Percentiles rank a stretch among this genome's conserved stretches.
Conservation (phyloP, 92 coral and sea anemone species). For the Actinostola sp. region DNA sequence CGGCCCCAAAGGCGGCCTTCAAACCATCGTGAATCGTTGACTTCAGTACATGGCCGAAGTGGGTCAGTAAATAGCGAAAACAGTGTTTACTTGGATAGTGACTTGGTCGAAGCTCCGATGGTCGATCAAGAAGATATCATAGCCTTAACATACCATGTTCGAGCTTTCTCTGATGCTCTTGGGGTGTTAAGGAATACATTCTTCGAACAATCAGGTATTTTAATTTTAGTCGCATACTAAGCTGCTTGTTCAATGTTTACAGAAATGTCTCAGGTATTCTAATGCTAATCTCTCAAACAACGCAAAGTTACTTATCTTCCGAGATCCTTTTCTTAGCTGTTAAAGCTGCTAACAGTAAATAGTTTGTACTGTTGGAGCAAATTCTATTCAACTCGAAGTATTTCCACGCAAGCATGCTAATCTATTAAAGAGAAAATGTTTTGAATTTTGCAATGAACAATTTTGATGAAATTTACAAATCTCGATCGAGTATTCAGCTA, state of each 20-base stretch:
- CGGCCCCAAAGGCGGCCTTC: constrained; percentile 26
- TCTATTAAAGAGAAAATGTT: too few species aligned
- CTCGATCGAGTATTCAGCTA: too few species aligned
- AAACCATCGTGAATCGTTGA: constrained; percentile 68
- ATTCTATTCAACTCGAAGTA: too few species aligned
- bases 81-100: constrained; percentile 77
- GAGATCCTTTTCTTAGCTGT: constrained; percentile 3
- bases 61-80: constrained; percentile 88
- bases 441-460: too few species aligned
- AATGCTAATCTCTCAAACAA: constrained; percentile 2
- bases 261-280: constrained; percentile 14
- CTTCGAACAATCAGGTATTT: constrained; percentile 80
- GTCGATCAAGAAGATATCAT: constrained; percentile 93
- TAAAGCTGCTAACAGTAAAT: too few species aligned
- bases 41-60: constrained; percentile 75
- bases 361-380: too few species aligned
- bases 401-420: too few species aligned
- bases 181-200: constrained; percentile 81
- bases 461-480: too few species aligned
- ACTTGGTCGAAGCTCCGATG: constrained; percentile 90
- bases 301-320: neutral
- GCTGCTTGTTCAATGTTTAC: constrained; percentile 26
- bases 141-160: constrained; percentile 86
- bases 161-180: constrained; percentile 91
- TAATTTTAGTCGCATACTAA: neutral